A percentile compares a stretch with the other conserved stretches of the same genome.
phyloP scores from a whole-genome alignment of 1,140 invertebrate genomes.

The Drosophila baimaii region DNA sequence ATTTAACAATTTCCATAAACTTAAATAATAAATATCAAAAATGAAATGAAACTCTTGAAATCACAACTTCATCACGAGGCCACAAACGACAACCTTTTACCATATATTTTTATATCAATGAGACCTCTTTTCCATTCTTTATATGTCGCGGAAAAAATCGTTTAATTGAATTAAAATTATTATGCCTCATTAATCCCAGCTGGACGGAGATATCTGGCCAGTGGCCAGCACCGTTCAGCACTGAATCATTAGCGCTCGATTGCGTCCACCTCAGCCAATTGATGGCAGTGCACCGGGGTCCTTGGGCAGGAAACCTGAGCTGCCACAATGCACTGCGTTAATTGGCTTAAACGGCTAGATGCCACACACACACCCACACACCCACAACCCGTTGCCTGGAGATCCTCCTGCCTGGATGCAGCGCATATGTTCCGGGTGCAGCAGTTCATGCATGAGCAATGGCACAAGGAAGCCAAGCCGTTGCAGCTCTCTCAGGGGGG shows the following conservation, averaged over 20 bases:
- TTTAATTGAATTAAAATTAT: not conserved
- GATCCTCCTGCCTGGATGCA: conserved; percentile 29
- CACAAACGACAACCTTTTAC: not conserved
- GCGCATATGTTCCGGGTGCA: conserved; percentile 37
- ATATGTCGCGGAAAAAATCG: not conserved
- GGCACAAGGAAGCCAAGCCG: conserved; percentile 28
- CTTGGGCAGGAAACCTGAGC: conserved; percentile 23
- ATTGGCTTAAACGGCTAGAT: conserved; percentile 58
- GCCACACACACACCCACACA: conserved; percentile 15
- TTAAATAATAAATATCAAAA: too few species aligned
- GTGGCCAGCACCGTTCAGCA: conserved; percentile 18
- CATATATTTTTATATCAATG: not conserved
- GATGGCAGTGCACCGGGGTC: conserved; percentile 18
- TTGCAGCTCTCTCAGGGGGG: conserved; percentile 16
- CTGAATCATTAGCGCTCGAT: conserved; percentile 31
- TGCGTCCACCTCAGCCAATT: conserved; percentile 9
- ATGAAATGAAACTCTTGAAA: not conserved
- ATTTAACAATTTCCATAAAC: not conserved
- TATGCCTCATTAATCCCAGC: not conserved
- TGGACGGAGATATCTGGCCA: not conserved
- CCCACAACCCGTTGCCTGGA: not conserved
- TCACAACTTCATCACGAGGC: too few species aligned
- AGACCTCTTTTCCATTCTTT: too few species aligned
- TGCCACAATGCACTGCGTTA: conserved; percentile 52
- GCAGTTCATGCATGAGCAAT: conserved; percentile 34